Base-by-base conservation (phyloP, 2,113 vertebrate genomes). In the Candoia aspera region DNA sequence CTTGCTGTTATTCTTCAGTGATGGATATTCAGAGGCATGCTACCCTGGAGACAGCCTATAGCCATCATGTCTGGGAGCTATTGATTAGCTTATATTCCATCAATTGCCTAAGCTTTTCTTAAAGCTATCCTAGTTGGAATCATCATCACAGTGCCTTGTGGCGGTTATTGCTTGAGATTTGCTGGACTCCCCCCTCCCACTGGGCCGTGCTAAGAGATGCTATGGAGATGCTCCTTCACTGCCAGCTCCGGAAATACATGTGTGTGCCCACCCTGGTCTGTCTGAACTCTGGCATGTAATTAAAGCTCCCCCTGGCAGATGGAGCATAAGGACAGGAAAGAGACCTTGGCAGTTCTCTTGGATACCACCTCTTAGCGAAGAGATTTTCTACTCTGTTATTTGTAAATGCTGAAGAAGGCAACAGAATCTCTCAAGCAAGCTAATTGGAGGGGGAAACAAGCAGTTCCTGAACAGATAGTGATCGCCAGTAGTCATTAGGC, bases 341-440 rank as follows among this genome's bases (percentile, higher is more conserved):
- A 84, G 94, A 93, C 26, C n/a, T 2, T 21, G 89, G 57, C 92
- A 90, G 91, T 26, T 92, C 84, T 94, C 79, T 93, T 86, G 96
- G 93, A 94, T 92, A 94, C 88, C 54, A 92, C 58, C 93, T 95
- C 95, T 96, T 93, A 88, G 93, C 94, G 11, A 0, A 90, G 90
- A 95, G 95, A 92, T 96, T 97, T 96, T 91, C 54, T 92, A 92
- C 91, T 93, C 93, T 96, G 91, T 95, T 96, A 94, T 95, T 96
- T 96, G 83, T 94, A 91, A 95, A 95, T 94, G n/a, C 93, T 95
- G 91, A 86, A 96, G 95, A 96, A 97, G 95, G 53, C 91, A 93
- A 3, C 86, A 90, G 88, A 15, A 59, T 84, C 91, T 11, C 86
- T 68, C 5, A 94, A 94, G 46, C 90, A 90, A 93, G 92, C 93